Evolutionary conservation across 2,113 vertebrate genomes (phyloP).

Genomic region (Carlito syrichta): DNA sequence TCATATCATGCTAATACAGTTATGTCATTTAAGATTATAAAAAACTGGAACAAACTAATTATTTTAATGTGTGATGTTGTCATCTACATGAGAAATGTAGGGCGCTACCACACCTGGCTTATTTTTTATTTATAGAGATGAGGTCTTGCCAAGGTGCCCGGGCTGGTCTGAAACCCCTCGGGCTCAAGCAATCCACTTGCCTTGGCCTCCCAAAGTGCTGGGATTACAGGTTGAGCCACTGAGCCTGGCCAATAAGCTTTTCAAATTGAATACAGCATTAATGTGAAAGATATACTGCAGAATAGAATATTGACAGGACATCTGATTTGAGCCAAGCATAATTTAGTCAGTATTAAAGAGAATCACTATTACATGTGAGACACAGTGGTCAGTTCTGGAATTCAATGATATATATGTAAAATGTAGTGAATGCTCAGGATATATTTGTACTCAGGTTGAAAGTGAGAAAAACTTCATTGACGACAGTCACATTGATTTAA

Average conservation of each 20-base stretch:
- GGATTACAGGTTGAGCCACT: too few species aligned
- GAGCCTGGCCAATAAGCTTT: slow-evolving; percentile 11
- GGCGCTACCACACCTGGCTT: too few species aligned
- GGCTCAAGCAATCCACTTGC: too few species aligned
- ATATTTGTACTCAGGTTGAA: background rate
- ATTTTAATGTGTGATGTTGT: background rate
- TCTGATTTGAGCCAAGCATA: background rate
- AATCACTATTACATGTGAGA: background rate
- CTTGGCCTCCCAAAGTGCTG: too few species aligned
- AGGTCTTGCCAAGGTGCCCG: too few species aligned
- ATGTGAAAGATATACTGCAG: background rate
- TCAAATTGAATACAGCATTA: background rate
- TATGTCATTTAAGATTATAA: background rate
- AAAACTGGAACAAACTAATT: background rate
- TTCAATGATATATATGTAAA: slow-evolving; percentile 11
- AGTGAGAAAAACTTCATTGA: slow-evolving; percentile 27
- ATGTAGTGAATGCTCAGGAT: background rate
- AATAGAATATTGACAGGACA: background rate
- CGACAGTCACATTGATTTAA: background rate
- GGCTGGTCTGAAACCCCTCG: too few species aligned
- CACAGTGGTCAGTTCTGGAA: background rate
- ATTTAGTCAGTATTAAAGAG: background rate
- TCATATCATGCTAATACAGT: background rate
- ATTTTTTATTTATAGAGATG: too few species aligned
- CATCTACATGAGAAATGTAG: too few species aligned